Base-by-base conservation (phyloP, 2,797 vertebrate species). In the Fratercula arctica region DNA sequence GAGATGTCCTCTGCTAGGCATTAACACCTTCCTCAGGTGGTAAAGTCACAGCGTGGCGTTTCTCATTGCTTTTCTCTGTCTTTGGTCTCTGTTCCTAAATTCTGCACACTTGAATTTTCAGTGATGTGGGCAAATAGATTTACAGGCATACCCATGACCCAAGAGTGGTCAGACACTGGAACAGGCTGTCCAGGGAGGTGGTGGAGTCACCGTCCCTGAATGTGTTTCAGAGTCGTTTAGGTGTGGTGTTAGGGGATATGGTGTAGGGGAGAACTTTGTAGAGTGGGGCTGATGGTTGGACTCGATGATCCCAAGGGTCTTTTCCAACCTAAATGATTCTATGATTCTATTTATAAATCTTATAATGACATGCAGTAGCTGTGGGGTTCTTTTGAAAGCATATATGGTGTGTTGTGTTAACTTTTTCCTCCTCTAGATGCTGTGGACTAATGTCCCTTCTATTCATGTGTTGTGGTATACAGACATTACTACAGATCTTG, bases 11-110 rank as follows among this genome's bases (percentile, higher is more conserved):
- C 76, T 14, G 29, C 66, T 37, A 64, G 73, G 67, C 77, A 91
- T 92, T 93, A 93, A 51, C 82, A 89, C 79, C 84, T 95, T 90
- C 79, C 37, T 95, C 29, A n/a, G 90, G 86, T 94, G 61, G 60
- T 66, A 28, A 83, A 80, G 76, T 83, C 77, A 82, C 57, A 81
- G 59, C 9, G 57, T 8, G 19, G 45, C n/a, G 51, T 83, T 87
- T 96, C 54, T 95, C 39, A 26, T 57, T 96, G 75, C 50, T 95
- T 96, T 90, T 37, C 46, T 87, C 67, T 35, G 25, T 59, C 51
- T 80, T 59, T 18, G 20, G 23, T 73, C 24, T 39, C 41, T 11
- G 2, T 61, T 61, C 46, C 78, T 72, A 41, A 37, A 24, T 69
- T 91, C 25, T 94, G 23, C 4, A 6, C 16, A 16, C 64, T 91